Conservation (phyloP, 2,113 vertebrate species). For the Chinchilla lanigera region DNA sequence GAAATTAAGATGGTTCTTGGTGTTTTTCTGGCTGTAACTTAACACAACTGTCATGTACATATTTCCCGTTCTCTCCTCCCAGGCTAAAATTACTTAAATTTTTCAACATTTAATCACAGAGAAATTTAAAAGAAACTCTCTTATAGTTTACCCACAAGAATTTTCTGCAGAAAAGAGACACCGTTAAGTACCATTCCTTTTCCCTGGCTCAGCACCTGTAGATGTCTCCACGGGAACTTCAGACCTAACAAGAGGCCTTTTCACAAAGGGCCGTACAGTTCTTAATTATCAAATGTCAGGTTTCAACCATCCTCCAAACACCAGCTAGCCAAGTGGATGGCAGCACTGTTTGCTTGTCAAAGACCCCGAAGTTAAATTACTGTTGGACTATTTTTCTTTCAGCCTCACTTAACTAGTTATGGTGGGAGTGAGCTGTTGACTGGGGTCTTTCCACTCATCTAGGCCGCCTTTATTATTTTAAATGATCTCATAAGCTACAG, state of each 20-base stretch:
- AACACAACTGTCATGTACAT: neutral
- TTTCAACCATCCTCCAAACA: constrained; percentile 71
- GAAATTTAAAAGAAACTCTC: neutral
- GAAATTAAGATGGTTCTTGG: neutral
- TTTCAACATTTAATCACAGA: constrained; percentile 18
- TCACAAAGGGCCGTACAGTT: neutral
- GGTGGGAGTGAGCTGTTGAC: constrained; percentile 87
- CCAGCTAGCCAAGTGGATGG: constrained; percentile 62
- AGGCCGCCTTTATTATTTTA: constrained; percentile 86
- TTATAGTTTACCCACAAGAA: neutral
- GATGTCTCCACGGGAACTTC: neutral
- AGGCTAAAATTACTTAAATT: neutral
- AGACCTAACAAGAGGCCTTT: neutral
- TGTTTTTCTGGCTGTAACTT: neutral
- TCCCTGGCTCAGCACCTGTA: neutral
- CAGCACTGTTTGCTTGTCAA: constrained; percentile 80
- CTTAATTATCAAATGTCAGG: constrained; percentile 70
- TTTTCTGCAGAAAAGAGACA: neutral
- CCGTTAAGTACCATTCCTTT: neutral
- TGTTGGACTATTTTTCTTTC: constrained; percentile 78
- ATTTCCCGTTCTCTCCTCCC: neutral
- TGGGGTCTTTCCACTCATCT: constrained; percentile 86
- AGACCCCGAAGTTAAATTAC: constrained; percentile 81
- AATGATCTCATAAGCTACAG: constrained; percentile 84
- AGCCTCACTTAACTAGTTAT: constrained; percentile 78